Evolutionary conservation across 2,113 vertebrate genomes (phyloP).

Genomic region (Pseudonaja textilis): DNA sequence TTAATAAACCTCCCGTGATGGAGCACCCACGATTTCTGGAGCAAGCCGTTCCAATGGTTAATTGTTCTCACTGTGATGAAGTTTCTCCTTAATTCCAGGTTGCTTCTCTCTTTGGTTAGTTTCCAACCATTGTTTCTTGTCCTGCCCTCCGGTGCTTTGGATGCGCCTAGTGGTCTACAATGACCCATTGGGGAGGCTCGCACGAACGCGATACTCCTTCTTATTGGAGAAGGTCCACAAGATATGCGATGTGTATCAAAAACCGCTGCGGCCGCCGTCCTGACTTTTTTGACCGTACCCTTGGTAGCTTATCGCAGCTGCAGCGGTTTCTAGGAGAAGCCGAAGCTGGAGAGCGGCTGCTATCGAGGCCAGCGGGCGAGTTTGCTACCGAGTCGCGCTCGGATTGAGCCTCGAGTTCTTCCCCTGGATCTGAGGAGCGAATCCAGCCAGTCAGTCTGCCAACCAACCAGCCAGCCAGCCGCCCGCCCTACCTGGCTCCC

Average conservation of each 20-base stretch:
- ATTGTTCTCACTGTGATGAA: no score
- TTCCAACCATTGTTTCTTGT: no score
- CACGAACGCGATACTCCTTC: background rate
- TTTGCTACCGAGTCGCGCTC: background rate
- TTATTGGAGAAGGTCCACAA: background rate
- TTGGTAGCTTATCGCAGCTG: background rate
- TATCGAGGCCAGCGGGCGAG: background rate
- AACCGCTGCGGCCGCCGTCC: background rate
- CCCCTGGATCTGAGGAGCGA: background rate
- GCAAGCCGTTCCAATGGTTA: no score
- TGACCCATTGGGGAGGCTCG: background rate
- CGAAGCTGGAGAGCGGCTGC: background rate
- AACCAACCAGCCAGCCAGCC: background rate
- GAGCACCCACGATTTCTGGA: no score
- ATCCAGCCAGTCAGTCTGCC: background rate
- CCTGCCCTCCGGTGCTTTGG: no score
- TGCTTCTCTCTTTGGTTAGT: no score
- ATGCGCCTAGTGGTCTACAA: background rate
- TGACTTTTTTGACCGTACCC: background rate
- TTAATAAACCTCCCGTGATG: no score
- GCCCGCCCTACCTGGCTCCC: background rate
- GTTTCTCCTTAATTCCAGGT: no score
- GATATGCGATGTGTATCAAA: background rate
- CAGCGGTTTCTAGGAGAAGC: background rate
- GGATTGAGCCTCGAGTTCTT: background rate